Base-by-base conservation (phyloP, 2,888 invertebrate species). In the Plagiodera versicolora region DNA sequence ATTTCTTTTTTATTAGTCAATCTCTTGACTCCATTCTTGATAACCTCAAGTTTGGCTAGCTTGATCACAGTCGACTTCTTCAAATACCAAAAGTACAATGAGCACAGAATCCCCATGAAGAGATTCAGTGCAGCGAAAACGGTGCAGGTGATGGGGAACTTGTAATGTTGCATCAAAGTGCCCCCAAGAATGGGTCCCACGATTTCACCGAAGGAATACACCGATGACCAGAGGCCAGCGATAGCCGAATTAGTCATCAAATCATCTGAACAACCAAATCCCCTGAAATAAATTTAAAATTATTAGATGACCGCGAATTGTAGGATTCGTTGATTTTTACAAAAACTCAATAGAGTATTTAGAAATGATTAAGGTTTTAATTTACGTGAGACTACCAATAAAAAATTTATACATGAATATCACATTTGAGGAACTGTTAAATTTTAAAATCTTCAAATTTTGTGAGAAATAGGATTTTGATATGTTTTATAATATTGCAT, bases 161-260 rank as follows among this genome's bases (percentile, higher is more conserved):
- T 87, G 75, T 85, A 88, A 59, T 83, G 80, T 67, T 89, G 82
- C 2, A 88, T 80, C 0, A 89, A 75, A 1, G 85, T 80, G 1
- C 89, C 89, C 5, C 89, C 89, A 16, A 88, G 72, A 18, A 87
- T 84, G 0, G 90, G 89, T 0, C 86, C 86, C 19, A 88, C 81
- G 58, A 89, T 88, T 75, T 89, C 89, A 68, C 90, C 90, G 60
- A 90, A 79, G 0, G 90, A 89, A 77, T 89, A 90, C 73, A 88
- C 86, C 65, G 88, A 87, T 0, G 88, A 87, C 89, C 90, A 90
- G 10, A 89, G 81, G 8, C 90, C 90, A 0, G 90, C 89, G 35
- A 91, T 88, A 0, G 89, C 82, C 70, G 89, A 88, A 79, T 90
- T 89, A 0, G 90, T 90, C 2, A 86, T 83, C 44, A 89, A 74